Conservation (phyloP, 1,140 invertebrate genomes). For the Drosophila ironensis region DNA sequence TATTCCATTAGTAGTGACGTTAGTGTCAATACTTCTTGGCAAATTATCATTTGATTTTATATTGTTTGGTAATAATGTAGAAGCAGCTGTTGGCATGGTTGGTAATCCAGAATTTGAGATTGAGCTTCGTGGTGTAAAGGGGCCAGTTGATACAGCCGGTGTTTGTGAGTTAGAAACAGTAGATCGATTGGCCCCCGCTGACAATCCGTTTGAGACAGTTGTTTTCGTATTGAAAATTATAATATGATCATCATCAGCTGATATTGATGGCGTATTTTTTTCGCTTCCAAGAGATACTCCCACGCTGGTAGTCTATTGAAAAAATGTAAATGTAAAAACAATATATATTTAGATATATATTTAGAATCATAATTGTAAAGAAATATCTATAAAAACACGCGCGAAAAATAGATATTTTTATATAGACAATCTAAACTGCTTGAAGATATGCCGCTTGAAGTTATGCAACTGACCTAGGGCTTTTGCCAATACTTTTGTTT, state of each 20-base stretch:
- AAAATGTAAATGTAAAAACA: not conserved
- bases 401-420: too few species aligned
- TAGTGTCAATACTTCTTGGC: not conserved
- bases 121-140: slow-evolving; percentile 21
- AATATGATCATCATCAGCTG: slow-evolving; percentile 23
- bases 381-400: too few species aligned
- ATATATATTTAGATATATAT: too few species aligned
- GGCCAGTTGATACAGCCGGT: slow-evolving; percentile 9
- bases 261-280: slow-evolving; percentile 11
- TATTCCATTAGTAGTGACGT: slow-evolving; percentile 18
- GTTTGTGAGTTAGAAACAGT: slow-evolving; percentile 9
- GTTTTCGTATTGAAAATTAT: slow-evolving; percentile 37
- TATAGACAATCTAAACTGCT: too few species aligned
- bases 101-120: slow-evolving; percentile 5
- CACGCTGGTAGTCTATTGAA: slow-evolving; percentile 21
- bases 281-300: slow-evolving; percentile 39
- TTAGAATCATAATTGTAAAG: not conserved
- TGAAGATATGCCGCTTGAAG: too few species aligned
- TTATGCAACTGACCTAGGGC: too few species aligned
- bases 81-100: slow-evolving; percentile 2
- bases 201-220: slow-evolving; percentile 18
- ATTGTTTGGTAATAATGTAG: slow-evolving; percentile 21
- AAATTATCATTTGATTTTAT: slow-evolving; percentile 37
- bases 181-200: slow-evolving; percentile 13
- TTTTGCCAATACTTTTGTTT: too few species aligned